Evolutionary conservation across 2,888 invertebrate genomes (phyloP).

Genomic region (Leucozona laternaria): DNA sequence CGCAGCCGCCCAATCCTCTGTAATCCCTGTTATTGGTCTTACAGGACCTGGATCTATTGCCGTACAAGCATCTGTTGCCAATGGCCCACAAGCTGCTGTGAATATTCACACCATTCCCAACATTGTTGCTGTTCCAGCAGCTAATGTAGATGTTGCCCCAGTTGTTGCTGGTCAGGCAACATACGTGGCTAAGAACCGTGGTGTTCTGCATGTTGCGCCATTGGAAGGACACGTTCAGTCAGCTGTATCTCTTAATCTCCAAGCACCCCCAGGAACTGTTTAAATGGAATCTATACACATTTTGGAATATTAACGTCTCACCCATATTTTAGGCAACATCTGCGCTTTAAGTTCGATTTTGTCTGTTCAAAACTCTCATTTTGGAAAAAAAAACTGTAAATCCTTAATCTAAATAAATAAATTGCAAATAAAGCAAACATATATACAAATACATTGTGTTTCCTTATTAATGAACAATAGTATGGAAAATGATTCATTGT

Average conservation of each 20-base stretch:
- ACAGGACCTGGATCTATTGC: slow-evolving; percentile 51
- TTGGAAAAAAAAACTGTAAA: neutral
- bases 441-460: no score
- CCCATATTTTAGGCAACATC: neutral
- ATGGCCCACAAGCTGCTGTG: slow-evolving; percentile 53
- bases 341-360: neutral
- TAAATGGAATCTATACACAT: slow-evolving; percentile 25
- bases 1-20: slow-evolving; percentile 56
- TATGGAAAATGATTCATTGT: no score
- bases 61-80: slow-evolving; percentile 52
- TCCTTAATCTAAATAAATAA: neutral
- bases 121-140: slow-evolving; percentile 41
- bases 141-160: slow-evolving; percentile 33
- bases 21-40: slow-evolving; percentile 35
- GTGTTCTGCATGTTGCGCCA: slow-evolving; percentile 84
- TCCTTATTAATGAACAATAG: no score
- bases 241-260: slow-evolving; percentile 81
- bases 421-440: neutral
- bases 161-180: slow-evolving; percentile 45
- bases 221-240: slow-evolving; percentile 82
- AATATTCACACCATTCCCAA: slow-evolving; percentile 51
- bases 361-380: neutral
- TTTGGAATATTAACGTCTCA: neutral
- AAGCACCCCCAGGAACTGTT: slow-evolving; percentile 84
- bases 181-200: slow-evolving; percentile 84